Conservation (phyloP, 2,797 vertebrate genomes). For the Eulemur rubriventer region DNA sequence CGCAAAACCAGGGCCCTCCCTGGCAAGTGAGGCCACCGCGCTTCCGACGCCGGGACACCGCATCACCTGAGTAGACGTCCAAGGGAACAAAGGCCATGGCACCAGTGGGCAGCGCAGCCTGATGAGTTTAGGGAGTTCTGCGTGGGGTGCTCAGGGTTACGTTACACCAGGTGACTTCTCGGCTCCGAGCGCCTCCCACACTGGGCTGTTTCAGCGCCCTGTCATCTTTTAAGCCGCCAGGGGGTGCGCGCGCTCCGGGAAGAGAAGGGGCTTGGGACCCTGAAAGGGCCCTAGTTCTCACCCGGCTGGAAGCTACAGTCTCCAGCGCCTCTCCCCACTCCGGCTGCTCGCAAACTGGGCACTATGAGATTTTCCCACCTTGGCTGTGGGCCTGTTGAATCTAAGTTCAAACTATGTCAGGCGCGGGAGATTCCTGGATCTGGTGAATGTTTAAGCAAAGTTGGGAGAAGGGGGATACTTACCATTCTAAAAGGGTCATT, state of each 20-base stretch:
- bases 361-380: neutral
- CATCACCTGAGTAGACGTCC: neutral
- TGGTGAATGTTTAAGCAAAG: neutral
- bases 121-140: neutral
- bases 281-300: neutral
- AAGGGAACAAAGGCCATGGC: neutral
- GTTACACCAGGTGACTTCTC: accelerated
- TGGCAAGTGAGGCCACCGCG: neutral
- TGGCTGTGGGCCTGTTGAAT: neutral
- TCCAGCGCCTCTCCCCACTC: no score
- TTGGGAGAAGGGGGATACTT: neutral
- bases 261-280: neutral
- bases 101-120: neutral
- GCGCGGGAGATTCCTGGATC: neutral
- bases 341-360: neutral
- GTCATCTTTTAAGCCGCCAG: neutral
- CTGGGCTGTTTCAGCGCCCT: neutral
- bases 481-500: neutral
- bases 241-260: conserved; percentile 40
- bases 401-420: neutral
- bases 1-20: neutral
- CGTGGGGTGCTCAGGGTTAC: neutral
- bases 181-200: neutral
- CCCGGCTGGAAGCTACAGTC: accelerated
- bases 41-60: neutral